A percentile compares a stretch with the other conserved stretches of the same genome.
Conservation (phyloP, 2,888 invertebrate species). For the Tipula confusa region DNA sequence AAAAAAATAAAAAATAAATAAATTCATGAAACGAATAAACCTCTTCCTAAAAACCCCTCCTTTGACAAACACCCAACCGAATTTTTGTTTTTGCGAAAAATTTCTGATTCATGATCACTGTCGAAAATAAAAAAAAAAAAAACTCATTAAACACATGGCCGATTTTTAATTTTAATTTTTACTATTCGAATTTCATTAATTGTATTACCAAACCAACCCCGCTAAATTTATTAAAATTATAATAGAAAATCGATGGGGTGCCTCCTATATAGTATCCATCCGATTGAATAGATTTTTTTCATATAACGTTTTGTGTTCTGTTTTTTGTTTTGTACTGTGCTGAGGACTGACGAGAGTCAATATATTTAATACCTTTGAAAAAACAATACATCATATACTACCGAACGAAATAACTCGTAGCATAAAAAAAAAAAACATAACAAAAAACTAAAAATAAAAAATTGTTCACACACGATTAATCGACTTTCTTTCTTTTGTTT, state of each 20-base stretch:
- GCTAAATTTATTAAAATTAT: neutral
- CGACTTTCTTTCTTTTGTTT: constrained; percentile 25
- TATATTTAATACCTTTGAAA: neutral
- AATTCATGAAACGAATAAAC: neutral
- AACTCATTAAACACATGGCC: neutral
- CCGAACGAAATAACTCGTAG: too few relatives aligned
- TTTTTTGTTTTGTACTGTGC: neutral
- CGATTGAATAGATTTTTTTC: neutral
- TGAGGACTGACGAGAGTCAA: neutral
- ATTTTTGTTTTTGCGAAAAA: neutral
- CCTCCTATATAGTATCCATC: neutral
- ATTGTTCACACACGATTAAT: constrained; percentile 12
- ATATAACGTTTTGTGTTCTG: neutral
- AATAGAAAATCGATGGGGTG: neutral
- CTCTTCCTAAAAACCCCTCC: neutral
- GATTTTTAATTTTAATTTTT: neutral
- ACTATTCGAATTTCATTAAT: neutral
- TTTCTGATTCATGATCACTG: neutral
- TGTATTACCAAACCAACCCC: constrained; percentile 1
- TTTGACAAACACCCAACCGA: neutral
- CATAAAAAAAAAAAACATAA: too few relatives aligned
- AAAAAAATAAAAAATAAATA: neutral
- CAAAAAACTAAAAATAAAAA: neutral
- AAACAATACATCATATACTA: neutral
- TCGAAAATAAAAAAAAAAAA: neutral